Base-by-base conservation (phyloP, 1,140 invertebrate species). In the Orius insidiosus region DNA sequence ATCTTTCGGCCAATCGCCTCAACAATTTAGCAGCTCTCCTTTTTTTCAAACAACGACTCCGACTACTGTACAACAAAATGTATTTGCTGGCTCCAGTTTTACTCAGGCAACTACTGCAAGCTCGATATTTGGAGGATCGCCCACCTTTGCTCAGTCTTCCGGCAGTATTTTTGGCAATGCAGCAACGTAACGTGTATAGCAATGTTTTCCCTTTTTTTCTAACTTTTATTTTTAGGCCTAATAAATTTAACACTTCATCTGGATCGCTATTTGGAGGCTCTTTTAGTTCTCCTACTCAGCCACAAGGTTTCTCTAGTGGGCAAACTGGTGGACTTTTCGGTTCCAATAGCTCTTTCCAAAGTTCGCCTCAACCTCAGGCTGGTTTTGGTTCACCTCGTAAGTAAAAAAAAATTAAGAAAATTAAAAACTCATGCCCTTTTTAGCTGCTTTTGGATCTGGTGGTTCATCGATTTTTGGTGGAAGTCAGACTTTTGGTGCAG, bases 401-500 rank as follows among this genome's bases (percentile, higher is more conserved):
- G 24, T 24, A 7, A 24, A 3, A 24, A 24, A 11, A 6, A 38
- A 6, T 38, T 7, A 38, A 38, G 5, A 38, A 11, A 38, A 11
- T 38, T 38, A 38, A 11, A 11, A 11, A 6, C n/a, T 38, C n/a
- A n/a, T n/a, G n/a, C n/a, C n/a, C n/a, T n/a, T 40, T 16, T 13
- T 36, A 16, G 14, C 18, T 6, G 42, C 33, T 5, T 36, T 35
- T 10, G 37, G 41, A 18, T 34, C 48, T 6, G 31, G 15, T 30
- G 42, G 45, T n/a, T 39, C 30, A n/a, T 52, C 48, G 7, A 31
- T 53, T 9, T 50, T 53, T 42, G 46, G 49, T 9, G 48, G 52
- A 13, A 41, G 52, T 10, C 47, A 56, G 5, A 54, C 65, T 0
- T 71, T 70, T 49, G 68, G 68, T 2, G 52, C 60, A 1, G 48